A percentile compares a stretch with the other conserved stretches of the same genome.
Conservation (phyloP, 2,113 vertebrate genomes). For the Hippocampus mohnikei region DNA sequence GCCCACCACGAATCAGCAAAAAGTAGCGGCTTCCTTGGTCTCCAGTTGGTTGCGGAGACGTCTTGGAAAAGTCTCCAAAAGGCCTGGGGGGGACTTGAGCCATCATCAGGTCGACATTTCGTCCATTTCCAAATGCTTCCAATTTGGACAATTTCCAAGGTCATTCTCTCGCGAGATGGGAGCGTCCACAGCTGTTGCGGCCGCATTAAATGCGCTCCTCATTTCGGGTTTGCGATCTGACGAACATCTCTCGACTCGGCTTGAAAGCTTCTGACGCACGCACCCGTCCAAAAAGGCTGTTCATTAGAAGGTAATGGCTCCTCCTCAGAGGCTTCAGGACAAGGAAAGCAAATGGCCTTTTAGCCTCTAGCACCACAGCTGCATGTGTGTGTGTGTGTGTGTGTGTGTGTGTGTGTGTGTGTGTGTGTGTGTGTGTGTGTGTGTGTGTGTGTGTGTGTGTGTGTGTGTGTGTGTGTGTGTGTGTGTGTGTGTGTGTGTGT, state of each 20-base stretch:
- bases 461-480: background rate
- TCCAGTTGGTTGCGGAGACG: too few relatives aligned
- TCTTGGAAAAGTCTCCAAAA: too few relatives aligned
- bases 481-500: background rate
- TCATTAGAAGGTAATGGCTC: conserved; percentile 43
- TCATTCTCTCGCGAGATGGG: background rate
- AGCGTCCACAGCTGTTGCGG: background rate
- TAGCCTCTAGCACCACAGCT: conserved; percentile 16
- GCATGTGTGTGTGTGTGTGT: background rate
- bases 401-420: background rate
- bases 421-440: background rate
- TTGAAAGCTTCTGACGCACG: background rate
- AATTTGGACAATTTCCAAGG: background rate
- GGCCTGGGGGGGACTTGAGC: too few relatives aligned
- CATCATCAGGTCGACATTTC: too few relatives aligned
- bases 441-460: background rate
- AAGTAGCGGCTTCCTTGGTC: too few relatives aligned
- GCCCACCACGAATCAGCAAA: too few relatives aligned
- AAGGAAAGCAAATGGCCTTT: conserved; percentile 35
- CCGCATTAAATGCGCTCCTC: background rate
- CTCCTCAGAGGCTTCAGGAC: conserved; percentile 16
- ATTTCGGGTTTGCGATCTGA: conserved; percentile 9
- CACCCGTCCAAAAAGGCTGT: conserved; percentile 17
- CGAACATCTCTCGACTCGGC: conserved; percentile 13
- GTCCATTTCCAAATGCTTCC: too few relatives aligned